phyloP scores from a whole-genome alignment of 2,888 invertebrate species.

The Lasius fuliginosus region DNA sequence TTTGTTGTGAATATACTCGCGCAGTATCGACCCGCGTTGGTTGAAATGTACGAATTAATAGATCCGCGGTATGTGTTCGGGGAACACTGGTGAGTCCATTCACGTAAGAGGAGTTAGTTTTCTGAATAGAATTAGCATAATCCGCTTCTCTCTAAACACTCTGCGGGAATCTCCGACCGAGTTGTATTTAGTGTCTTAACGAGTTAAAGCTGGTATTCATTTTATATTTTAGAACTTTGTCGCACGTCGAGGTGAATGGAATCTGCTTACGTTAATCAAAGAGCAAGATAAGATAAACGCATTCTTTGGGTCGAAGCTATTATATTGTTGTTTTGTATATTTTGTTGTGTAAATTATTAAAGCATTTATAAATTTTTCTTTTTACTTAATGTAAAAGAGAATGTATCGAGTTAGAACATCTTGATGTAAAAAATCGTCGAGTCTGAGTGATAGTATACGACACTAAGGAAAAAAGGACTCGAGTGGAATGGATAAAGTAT shows the following conservation, averaged over 20 bases:
- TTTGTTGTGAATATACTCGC: conserved; percentile 38
- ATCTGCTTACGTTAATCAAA: conserved; percentile 23
- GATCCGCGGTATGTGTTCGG: conserved; percentile 48
- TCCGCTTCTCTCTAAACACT: conserved; percentile 48
- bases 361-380: no score
- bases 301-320: neutral
- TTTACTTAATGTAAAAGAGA: neutral
- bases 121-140: conserved; percentile 68
- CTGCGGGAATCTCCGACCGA: conserved; percentile 18
- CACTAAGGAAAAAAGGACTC: neutral
- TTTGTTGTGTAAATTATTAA: conserved; percentile 4
- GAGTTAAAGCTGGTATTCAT: conserved; percentile 46
- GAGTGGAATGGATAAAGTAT: conserved; percentile 27
- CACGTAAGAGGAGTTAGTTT: conserved; percentile 45
- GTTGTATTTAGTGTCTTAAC: conserved; percentile 52
- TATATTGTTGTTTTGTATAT: neutral
- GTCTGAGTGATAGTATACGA: conserved; percentile 22
- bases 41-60: conserved; percentile 37
- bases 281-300: neutral
- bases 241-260: neutral
- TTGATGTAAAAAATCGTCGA: conserved; percentile 20
- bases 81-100: conserved; percentile 44
- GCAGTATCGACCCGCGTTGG: conserved; percentile 19
- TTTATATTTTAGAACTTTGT: conserved; percentile 29
- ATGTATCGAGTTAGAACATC: neutral